Conservation (phyloP, 2,888 invertebrate species). For the Andrena fulva region DNA sequence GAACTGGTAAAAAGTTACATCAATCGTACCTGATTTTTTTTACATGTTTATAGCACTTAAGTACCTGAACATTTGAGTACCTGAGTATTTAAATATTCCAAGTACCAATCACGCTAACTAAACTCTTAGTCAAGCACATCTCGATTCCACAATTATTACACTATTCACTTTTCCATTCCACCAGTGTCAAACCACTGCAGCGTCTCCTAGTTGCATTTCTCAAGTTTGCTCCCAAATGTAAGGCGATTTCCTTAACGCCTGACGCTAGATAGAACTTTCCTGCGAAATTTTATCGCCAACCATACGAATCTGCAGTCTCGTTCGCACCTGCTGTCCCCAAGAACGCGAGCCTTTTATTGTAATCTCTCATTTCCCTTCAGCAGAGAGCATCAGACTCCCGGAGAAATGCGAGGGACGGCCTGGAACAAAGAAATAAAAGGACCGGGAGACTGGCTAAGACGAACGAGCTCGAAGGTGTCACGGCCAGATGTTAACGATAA, state of each 20-base stretch:
- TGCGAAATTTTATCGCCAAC: constrained; percentile 8
- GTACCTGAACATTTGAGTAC: too few relatives aligned
- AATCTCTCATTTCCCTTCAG: constrained; percentile 32
- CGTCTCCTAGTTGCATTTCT: too few relatives aligned
- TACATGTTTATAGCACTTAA: too few relatives aligned
- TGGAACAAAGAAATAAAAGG: constrained; percentile 19
- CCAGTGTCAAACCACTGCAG: too few relatives aligned
- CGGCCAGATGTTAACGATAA: constrained; percentile 53
- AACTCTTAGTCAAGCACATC: too few relatives aligned
- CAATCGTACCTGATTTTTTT: too few relatives aligned
- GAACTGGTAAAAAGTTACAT: too few relatives aligned
- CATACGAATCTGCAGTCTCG: neutral
- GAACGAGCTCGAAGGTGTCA: constrained; percentile 52
- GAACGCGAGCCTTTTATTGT: constrained; percentile 18
- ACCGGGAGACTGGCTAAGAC: constrained; percentile 37
- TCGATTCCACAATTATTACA: too few relatives aligned
- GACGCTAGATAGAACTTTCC: neutral
- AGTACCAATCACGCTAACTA: too few relatives aligned
- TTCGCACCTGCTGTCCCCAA: constrained; percentile 28
- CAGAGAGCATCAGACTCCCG: neutral
- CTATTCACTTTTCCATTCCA: too few relatives aligned
- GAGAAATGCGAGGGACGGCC: constrained; percentile 8
- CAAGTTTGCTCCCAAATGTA: neutral
- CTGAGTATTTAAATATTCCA: too few relatives aligned
- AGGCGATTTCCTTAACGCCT: neutral